Percentiles rank a stretch among this genome's conserved stretches.
Conservation (phyloP, 2,113 vertebrate genomes). For the Garra rufa region DNA sequence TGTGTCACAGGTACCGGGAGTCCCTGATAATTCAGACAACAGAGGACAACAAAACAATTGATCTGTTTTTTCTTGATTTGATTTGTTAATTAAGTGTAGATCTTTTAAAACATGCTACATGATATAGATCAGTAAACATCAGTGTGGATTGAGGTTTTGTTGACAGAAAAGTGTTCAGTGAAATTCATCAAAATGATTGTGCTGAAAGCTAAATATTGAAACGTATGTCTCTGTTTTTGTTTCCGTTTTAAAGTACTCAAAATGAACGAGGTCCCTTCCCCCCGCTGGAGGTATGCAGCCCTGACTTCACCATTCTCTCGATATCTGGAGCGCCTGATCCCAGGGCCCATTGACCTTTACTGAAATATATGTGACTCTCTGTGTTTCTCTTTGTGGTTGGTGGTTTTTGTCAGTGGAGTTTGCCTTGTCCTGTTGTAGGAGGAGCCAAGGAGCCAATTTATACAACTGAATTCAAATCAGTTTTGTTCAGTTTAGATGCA, state of each 20-base stretch:
- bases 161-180: neutral
- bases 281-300: slow-evolving; percentile 80
- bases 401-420: slow-evolving; percentile 53
- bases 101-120: neutral
- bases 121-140: neutral
- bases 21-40: neutral
- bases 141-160: neutral
- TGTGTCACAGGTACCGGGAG: slow-evolving; percentile 26
- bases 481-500: slow-evolving; percentile 11
- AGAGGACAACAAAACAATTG: neutral
- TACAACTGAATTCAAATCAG: slow-evolving; percentile 17
- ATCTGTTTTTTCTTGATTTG: neutral
- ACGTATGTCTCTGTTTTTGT: slow-evolving; percentile 73
- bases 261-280: slow-evolving; percentile 76
- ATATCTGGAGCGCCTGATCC: slow-evolving; percentile 59
- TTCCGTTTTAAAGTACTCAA: slow-evolving; percentile 79
- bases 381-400: slow-evolving; percentile 50
- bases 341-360: slow-evolving; percentile 53
- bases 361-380: slow-evolving; percentile 59
- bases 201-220: slow-evolving; percentile 67
- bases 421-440: slow-evolving; percentile 52
- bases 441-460: slow-evolving; percentile 43
- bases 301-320: slow-evolving; percentile 58
- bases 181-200: neutral
- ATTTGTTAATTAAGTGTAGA: neutral